A percentile compares a stretch with the other conserved stretches of the same genome.
phyloP scores from a whole-genome alignment of 1,140 invertebrate species.

The Monochamus saltuarius region DNA sequence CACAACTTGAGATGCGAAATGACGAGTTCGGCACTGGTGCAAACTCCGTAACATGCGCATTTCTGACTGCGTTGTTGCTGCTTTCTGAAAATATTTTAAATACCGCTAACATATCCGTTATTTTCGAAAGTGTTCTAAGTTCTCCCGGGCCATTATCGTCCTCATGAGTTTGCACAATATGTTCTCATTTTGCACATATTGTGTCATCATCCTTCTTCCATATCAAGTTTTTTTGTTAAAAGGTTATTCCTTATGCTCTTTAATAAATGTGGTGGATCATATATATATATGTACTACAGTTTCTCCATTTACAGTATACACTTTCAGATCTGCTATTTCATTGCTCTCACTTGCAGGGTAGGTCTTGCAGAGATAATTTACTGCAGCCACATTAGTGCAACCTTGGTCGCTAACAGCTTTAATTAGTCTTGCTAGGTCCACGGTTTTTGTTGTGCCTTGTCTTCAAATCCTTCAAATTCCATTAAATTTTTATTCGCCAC shows the following conservation, averaged over 20 bases:
- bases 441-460: too few species aligned
- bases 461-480: too few species aligned
- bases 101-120: background rate
- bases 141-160: background rate
- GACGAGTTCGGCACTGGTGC: too few species aligned
- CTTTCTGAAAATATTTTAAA: too few species aligned
- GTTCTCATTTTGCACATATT: slow-evolving; percentile 6
- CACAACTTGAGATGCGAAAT: too few species aligned
- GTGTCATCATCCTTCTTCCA: slow-evolving; percentile 1
- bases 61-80: too few species aligned
- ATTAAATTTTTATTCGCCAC: too few species aligned
- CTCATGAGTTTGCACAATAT: background rate
- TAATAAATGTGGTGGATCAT: background rate
- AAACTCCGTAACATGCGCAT: too few species aligned
- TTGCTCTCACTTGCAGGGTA: background rate
- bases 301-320: slow-evolving; percentile 1
- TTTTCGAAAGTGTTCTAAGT: slow-evolving; percentile 3
- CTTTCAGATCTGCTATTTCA: background rate
- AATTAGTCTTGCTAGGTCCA: background rate
- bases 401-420: slow-evolving; percentile 29
- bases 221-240: background rate
- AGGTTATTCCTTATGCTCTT: background rate
- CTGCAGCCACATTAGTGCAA: slow-evolving; percentile 20
- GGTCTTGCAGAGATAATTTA: background rate
- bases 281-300: background rate